Evolutionary conservation across 2,888 invertebrate genomes (phyloP).

Genomic region (Ceriagrion tenellum): DNA sequence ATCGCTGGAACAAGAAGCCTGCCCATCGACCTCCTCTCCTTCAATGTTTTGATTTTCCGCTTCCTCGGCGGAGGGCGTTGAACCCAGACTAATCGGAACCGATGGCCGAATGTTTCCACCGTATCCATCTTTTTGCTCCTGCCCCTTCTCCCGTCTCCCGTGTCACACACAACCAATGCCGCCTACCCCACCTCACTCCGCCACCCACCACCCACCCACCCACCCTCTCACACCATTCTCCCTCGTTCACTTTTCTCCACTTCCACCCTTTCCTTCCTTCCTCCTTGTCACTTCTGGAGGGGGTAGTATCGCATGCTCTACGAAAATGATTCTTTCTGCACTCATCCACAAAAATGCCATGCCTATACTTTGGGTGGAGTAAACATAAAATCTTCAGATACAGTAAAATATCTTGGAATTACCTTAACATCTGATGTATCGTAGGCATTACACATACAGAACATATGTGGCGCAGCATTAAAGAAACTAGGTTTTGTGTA

Average conservation of each 20-base stretch:
- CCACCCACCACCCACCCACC: background rate
- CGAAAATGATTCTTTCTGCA: background rate
- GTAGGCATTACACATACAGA: too few species aligned
- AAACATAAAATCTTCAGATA: too few species aligned
- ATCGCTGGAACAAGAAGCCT: constrained; percentile 10
- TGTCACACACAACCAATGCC: background rate
- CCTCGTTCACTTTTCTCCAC: background rate
- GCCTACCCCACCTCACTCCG: background rate
- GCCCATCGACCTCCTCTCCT: constrained; percentile 30
- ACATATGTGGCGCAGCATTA: too few species aligned
- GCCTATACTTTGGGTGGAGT: too few species aligned
- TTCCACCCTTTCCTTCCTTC: background rate
- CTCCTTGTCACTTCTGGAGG: background rate
- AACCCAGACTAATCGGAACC: constrained; percentile 52
- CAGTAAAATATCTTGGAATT: too few species aligned
- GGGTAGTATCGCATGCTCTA: background rate
- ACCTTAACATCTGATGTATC: too few species aligned
- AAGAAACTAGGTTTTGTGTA: too few species aligned
- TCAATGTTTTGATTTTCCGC: constrained; percentile 10
- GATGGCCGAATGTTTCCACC: constrained; percentile 33
- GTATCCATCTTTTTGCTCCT: background rate
- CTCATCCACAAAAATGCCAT: too few species aligned
- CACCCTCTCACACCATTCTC: background rate
- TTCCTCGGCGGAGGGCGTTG: constrained; percentile 20
- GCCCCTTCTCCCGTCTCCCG: background rate